phyloP scores from a whole-genome alignment of 1,140 invertebrate genomes.

The Aphidius ervi region DNA sequence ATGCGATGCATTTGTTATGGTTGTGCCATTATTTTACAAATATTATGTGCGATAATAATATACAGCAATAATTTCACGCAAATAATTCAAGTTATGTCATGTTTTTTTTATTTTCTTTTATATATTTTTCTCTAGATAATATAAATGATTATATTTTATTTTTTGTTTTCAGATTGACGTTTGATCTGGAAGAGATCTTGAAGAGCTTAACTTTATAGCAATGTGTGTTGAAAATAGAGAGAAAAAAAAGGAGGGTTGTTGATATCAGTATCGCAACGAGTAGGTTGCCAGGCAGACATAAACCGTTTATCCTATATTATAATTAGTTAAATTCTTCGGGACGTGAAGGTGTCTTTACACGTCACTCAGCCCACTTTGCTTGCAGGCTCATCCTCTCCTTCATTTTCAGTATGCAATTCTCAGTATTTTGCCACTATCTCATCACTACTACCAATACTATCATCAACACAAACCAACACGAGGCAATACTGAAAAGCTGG shows the following conservation, averaged over 20 bases:
- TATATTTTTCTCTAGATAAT: no score
- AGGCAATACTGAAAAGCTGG: no score
- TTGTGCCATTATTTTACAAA: no score
- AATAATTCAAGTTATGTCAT: no score
- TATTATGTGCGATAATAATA: no score
- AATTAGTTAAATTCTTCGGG: conserved; percentile 56
- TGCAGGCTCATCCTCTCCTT: conserved; percentile 42
- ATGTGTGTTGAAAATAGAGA: conserved; percentile 19
- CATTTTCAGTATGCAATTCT: conserved; percentile 28
- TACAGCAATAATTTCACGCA: neutral
- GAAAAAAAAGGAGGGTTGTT: conserved; percentile 25
- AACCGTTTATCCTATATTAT: conserved; percentile 55
- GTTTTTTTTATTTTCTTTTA: no score
- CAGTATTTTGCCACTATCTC: conserved; percentile 18
- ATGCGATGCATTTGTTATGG: no score
- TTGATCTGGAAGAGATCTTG: no score
- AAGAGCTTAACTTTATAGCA: conserved; percentile 8
- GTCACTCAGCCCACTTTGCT: conserved; percentile 52
- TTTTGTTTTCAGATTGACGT: no score
- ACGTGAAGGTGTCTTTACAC: conserved; percentile 54
- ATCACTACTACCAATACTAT: conserved; percentile 20
- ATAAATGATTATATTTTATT: no score
- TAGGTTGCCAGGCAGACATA: conserved; percentile 50
- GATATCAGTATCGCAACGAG: conserved; percentile 48
- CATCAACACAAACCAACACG: conserved; percentile 24